Evolutionary conservation across 2,888 invertebrate species (phyloP).

Genomic region (Limenitis arthemis): DNA sequence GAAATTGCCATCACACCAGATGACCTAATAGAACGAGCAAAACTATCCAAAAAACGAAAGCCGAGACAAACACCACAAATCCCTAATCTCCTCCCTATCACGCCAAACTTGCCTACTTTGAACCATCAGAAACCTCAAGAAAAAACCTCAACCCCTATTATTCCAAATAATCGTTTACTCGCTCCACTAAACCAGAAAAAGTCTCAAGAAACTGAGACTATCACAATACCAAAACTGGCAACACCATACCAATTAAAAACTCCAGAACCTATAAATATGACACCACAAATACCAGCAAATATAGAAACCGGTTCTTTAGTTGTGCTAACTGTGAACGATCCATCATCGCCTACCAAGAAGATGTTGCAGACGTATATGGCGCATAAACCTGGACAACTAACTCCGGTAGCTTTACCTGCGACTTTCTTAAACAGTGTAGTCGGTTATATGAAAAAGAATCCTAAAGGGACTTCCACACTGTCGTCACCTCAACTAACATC

Average conservation of each 20-base stretch:
- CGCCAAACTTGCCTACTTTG: not conserved
- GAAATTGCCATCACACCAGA: conserved; percentile 31
- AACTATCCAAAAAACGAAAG: conserved; percentile 24
- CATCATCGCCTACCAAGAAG: conserved; percentile 52
- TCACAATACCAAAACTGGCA: conserved; percentile 21
- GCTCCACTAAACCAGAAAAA: too few species aligned
- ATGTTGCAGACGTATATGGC: conserved; percentile 63
- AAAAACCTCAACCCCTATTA: conserved; percentile 6
- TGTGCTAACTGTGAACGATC: conserved; percentile 56
- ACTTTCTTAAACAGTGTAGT: conserved; percentile 52
- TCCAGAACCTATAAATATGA: conserved; percentile 24
- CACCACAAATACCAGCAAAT: conserved; percentile 41
- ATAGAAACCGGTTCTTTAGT: conserved; percentile 58
- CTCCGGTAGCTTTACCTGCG: conserved; percentile 49
- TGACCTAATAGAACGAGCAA: conserved; percentile 38
- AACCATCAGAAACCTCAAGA: conserved; percentile 21
- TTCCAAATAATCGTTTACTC: too few species aligned
- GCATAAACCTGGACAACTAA: conserved; percentile 43
- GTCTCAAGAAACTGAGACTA: conserved; percentile 1
- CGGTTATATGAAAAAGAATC: conserved; percentile 54
- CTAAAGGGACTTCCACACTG: conserved; percentile 43
- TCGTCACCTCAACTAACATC: conserved; percentile 60
- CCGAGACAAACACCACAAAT: conserved; percentile 7
- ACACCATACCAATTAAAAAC: conserved; percentile 15
- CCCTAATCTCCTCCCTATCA: not conserved